Conservation (phyloP, 2,888 invertebrate genomes). For the Heliconius charithonia region DNA sequence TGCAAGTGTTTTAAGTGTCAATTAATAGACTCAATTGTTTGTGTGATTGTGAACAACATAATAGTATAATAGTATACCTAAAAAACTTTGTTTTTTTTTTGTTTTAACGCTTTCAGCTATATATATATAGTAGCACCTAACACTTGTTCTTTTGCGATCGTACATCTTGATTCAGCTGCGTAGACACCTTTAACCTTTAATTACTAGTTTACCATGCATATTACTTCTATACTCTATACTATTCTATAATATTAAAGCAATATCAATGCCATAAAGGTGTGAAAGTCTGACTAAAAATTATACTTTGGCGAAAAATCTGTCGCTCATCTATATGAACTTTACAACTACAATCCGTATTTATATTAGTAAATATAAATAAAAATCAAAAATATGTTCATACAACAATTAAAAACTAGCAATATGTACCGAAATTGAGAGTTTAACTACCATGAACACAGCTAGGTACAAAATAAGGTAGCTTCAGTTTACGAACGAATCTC, state of each 20-base stretch:
- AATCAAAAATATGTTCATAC: too few relatives aligned
- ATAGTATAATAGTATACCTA: too few relatives aligned
- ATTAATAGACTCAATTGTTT: too few relatives aligned
- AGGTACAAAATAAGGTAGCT: background rate
- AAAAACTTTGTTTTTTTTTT: background rate
- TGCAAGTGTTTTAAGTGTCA: background rate
- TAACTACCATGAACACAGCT: conserved; percentile 28
- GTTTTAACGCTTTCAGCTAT: background rate
- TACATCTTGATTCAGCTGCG: conserved; percentile 3
- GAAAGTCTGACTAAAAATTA: background rate
- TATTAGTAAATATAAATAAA: too few relatives aligned
- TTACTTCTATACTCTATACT: background rate
- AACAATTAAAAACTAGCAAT: background rate
- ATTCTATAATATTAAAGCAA: background rate
- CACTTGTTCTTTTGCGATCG: background rate
- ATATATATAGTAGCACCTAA: background rate
- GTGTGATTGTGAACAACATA: too few relatives aligned
- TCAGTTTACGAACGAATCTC: conserved; percentile 32
- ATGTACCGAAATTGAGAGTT: background rate
- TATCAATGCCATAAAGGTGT: background rate
- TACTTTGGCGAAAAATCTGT: too few relatives aligned
- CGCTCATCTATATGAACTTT: too few relatives aligned
- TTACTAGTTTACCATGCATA: too few relatives aligned
- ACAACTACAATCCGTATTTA: too few relatives aligned
- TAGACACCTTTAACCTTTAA: background rate